phyloP scores from a whole-genome alignment of 2,888 invertebrate genomes.

The Tachystola acroxantha region DNA sequence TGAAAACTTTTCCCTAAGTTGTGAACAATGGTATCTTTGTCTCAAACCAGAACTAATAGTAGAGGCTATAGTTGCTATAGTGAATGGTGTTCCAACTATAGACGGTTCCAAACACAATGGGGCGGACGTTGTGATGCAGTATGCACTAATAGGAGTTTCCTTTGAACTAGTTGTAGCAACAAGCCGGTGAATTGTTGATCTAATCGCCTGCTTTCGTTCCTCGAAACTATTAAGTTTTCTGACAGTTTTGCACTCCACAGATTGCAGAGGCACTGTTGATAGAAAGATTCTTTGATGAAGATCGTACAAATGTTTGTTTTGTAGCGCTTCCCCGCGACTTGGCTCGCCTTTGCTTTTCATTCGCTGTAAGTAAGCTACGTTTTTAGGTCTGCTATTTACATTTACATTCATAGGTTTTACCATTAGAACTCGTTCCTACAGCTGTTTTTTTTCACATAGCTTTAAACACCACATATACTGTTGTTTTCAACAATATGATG shows the following conservation, averaged over 20 bases:
- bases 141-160: constrained; percentile 63
- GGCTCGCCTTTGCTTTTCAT: too few relatives aligned
- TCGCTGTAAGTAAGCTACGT: too few relatives aligned
- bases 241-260: constrained; percentile 3
- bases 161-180: constrained; percentile 56
- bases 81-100: constrained; percentile 38
- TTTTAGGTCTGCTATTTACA: too few relatives aligned
- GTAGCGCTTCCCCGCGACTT: too few relatives aligned
- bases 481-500: too few relatives aligned
- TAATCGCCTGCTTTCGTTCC: constrained; percentile 32
- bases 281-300: constrained; percentile 19
- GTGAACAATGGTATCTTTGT: too few relatives aligned
- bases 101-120: constrained; percentile 47
- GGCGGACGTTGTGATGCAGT: constrained; percentile 56
- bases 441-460: too few relatives aligned
- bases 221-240: constrained; percentile 37
- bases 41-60: not conserved
- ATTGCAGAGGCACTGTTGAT: not conserved
- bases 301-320: too few relatives aligned
- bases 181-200: constrained; percentile 39
- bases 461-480: too few relatives aligned
- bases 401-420: too few relatives aligned
- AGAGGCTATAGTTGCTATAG: constrained; percentile 15
- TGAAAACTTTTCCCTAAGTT: too few relatives aligned
- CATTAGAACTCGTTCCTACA: too few relatives aligned